Conservation (phyloP, 30 jellyfish, hydroid and myxozoan species). For the Rhopilema esculentum region DNA sequence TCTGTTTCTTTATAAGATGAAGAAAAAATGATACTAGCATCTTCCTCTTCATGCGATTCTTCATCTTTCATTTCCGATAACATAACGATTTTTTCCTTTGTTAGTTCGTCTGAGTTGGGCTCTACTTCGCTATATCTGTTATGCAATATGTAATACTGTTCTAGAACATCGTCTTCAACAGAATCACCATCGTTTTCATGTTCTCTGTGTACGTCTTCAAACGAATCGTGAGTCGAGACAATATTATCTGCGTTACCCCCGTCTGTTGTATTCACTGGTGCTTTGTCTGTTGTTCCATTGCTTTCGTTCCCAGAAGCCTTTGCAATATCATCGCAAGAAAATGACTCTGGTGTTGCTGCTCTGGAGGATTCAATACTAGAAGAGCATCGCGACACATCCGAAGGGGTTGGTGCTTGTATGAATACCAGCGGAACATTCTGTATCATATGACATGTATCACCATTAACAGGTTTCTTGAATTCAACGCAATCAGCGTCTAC, state of each 20-base stretch:
- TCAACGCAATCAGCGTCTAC: background rate
- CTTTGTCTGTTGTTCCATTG: background rate
- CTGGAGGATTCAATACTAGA: conserved; percentile 41
- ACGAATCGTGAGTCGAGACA: background rate
- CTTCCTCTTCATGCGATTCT: background rate
- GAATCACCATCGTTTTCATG: background rate
- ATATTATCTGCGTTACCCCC: background rate
- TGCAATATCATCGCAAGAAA: background rate
- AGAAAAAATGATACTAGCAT: background rate
- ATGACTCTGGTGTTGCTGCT: conserved; percentile 37
- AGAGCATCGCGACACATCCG: conserved; percentile 23
- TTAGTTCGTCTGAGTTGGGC: too few species aligned
- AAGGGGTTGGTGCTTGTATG: conserved; percentile 61
- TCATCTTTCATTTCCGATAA: too few species aligned
- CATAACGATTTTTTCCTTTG: too few species aligned
- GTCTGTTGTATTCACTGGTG: background rate
- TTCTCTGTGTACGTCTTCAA: background rate
- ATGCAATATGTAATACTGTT: background rate
- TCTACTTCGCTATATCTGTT: too few species aligned
- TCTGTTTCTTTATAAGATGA: background rate
- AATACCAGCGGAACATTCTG: conserved; percentile 14
- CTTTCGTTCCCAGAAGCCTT: background rate
- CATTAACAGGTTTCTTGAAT: background rate
- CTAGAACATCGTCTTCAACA: background rate
- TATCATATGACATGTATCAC: background rate